A percentile compares a stretch with the other conserved stretches of the same genome.
Conservation (phyloP, 2,797 vertebrate species). For the Pteronotus mesoamericanus region DNA sequence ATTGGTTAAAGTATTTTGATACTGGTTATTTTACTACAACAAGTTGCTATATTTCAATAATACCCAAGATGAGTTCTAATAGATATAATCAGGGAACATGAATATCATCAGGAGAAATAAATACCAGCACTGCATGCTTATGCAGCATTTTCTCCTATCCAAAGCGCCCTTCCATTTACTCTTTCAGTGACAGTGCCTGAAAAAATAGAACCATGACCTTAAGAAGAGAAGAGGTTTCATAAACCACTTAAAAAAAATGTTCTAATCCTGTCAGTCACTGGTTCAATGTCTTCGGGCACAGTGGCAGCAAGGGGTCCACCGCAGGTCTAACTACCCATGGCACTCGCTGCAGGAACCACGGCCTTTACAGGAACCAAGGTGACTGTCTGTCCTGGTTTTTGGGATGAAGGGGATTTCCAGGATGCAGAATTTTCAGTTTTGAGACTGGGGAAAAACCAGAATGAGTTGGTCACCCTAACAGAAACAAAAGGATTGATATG, state of each 20-base stretch:
- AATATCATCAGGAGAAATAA: neutral
- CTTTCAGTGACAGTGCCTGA: neutral
- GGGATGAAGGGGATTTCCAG: neutral
- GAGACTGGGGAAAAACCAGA: neutral
- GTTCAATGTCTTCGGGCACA: neutral
- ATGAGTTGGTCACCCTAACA: neutral
- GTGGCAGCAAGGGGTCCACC: neutral
- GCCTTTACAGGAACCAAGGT: neutral
- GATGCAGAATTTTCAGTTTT: neutral
- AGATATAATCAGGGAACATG: neutral
- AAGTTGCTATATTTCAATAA: neutral
- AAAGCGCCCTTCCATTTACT: neutral
- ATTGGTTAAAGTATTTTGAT: slow-evolving; percentile 14
- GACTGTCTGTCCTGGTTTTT: neutral
- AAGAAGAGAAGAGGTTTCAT: neutral
- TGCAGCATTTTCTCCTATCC: neutral
- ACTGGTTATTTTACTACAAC: neutral
- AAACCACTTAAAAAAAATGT: neutral
- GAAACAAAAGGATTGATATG: neutral
- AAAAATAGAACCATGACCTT: neutral
- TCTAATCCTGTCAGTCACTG: neutral
- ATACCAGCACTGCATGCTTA: neutral
- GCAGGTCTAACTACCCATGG: neutral
- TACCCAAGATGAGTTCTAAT: neutral
- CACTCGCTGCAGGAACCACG: neutral